Conservation (phyloP, 2,888 invertebrate species). For the Oxyteleia sp. region DNA sequence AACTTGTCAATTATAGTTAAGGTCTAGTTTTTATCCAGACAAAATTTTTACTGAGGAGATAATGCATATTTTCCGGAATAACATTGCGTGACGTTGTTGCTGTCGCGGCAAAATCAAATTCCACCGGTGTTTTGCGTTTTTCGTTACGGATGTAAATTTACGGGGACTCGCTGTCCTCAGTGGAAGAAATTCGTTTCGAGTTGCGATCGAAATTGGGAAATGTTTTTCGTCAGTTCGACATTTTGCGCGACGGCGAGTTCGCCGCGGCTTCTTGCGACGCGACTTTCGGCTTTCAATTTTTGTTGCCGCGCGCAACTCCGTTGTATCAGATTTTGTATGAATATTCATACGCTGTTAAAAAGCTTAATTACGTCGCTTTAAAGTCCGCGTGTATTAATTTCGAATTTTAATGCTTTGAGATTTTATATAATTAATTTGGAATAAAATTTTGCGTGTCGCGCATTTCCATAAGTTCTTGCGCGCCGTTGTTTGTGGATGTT, state of each 20-base stretch:
- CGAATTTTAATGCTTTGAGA: slow-evolving; percentile 41
- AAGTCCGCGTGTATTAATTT: slow-evolving; percentile 41
- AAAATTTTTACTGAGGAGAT: too few species aligned
- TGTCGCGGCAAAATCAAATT: not conserved
- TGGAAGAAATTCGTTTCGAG: not conserved
- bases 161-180: not conserved
- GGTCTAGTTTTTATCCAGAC: too few species aligned
- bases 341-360: slow-evolving; percentile 48
- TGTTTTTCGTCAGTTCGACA: slow-evolving; percentile 1
- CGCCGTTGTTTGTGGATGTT: not conserved
- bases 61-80: not conserved
- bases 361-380: slow-evolving; percentile 41
- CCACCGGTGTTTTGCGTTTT: not conserved
- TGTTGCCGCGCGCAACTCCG: not conserved
- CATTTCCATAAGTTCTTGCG: slow-evolving; percentile 35
- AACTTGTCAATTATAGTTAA: too few species aligned
- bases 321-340: slow-evolving; percentile 33
- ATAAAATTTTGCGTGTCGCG: slow-evolving; percentile 38
- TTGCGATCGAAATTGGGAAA: slow-evolving; percentile 1
- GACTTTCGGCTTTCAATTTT: slow-evolving; percentile 25
- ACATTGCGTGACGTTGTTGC: not conserved
- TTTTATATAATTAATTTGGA: slow-evolving; percentile 45
- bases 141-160: slow-evolving; percentile 6
- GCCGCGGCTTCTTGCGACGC: slow-evolving; percentile 15
- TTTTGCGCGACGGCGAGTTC: too few species aligned